Conservation (phyloP, 2,888 invertebrate species). For the Drosophila prolongata region DNA sequence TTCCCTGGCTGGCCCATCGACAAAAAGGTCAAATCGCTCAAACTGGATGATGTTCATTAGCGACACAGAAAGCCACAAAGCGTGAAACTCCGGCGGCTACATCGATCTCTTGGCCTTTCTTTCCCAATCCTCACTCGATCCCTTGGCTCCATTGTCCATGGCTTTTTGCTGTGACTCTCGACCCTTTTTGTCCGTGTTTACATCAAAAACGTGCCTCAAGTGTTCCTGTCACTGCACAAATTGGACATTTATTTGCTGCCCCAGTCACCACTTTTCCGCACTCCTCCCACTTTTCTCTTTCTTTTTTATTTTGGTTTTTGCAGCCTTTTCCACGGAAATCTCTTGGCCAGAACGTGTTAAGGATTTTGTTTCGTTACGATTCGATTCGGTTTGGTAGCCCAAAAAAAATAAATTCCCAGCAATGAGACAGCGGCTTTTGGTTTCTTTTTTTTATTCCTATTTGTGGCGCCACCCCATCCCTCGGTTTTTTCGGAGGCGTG, state of each 20-base stretch:
- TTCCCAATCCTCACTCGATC: conserved; percentile 13
- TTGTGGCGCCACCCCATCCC: conserved; percentile 51
- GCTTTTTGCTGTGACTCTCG: conserved; percentile 64
- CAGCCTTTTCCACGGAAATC: conserved; percentile 51
- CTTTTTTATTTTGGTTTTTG: not conserved
- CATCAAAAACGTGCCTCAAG: conserved; percentile 80
- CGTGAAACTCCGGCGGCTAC: conserved; percentile 54
- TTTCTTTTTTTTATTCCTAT: not conserved
- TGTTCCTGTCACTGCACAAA: conserved; percentile 80
- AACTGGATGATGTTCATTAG: conserved; percentile 81
- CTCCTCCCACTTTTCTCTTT: conserved; percentile 8
- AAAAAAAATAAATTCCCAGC: conserved; percentile 38
- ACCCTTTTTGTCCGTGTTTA: conserved; percentile 70
- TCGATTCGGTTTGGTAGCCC: conserved; percentile 26
- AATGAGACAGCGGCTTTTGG: conserved; percentile 64
- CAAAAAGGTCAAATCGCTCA: conserved; percentile 52
- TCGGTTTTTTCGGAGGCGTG: conserved; percentile 61
- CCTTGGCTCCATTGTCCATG: conserved; percentile 48
- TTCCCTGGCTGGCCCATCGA: conserved; percentile 20
- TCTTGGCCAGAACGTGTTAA: conserved; percentile 74
- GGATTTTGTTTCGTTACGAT: conserved; percentile 47
- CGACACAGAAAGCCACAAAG: conserved; percentile 69
- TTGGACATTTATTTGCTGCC: conserved; percentile 80
- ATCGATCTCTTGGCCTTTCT: conserved; percentile 29
- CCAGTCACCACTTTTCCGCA: conserved; percentile 35